These are phyloP conservation scores for Zaprionus gabonicus DNA, from an alignment of 1,140 invertebrate genomes.

Conservation along the genomic window DNA sequence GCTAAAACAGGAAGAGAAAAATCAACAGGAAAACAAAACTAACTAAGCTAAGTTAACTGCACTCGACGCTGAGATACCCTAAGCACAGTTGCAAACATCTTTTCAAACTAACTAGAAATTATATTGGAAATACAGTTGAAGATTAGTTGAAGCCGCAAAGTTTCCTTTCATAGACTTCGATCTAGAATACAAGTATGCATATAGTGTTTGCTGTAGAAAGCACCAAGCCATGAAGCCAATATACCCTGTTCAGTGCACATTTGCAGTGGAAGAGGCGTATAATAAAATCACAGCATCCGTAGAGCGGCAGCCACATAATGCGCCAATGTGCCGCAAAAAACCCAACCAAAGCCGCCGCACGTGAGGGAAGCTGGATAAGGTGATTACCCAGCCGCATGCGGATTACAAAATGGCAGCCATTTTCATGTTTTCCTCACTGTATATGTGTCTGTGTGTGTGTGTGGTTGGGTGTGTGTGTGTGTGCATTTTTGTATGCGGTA, in stretches of 20 bases:
- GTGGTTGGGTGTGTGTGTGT: conserved; percentile 5
- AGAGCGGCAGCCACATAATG: conserved; percentile 70
- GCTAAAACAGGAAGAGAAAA: conserved; percentile 45
- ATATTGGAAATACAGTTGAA: no score
- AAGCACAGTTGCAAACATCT: no score
- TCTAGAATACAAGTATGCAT: no score
- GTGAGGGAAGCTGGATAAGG: conserved; percentile 56
- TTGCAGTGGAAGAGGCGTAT: not conserved
- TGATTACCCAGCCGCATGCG: conserved; percentile 80
- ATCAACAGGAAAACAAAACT: conserved; percentile 37
- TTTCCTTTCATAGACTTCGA: no score
- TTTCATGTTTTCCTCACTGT: conserved; percentile 59
- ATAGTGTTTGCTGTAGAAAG: no score
- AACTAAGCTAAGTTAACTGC: conserved; percentile 34
- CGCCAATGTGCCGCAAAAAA: conserved; percentile 72
- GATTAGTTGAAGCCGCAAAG: no score
- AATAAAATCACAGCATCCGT: conserved; percentile 69
- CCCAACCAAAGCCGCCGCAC: conserved; percentile 68
- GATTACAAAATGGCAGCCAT: conserved; percentile 81
- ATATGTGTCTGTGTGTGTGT: conserved; percentile 20
- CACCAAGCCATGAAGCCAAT: not conserved
- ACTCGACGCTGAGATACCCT: not conserved
- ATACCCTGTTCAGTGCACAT: not conserved
- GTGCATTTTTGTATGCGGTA: conserved; percentile 58
- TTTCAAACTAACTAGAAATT: no score